phyloP scores from a whole-genome alignment of 1,140 invertebrate genomes.

The Thaumatotibia leucotreta region DNA sequence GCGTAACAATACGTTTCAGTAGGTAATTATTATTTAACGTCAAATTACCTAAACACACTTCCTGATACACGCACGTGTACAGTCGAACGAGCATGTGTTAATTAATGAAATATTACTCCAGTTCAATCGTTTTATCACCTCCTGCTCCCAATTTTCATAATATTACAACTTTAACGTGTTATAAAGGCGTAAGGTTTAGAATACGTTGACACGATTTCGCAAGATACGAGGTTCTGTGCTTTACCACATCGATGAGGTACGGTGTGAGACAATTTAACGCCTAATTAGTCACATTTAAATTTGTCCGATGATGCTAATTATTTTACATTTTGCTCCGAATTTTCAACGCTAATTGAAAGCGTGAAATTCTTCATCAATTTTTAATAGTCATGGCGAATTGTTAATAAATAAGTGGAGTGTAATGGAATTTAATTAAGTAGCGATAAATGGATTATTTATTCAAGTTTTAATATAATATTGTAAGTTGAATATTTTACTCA shows the following conservation, averaged over 20 bases:
- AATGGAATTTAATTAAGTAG: background rate
- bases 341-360: background rate
- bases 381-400: background rate
- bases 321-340: background rate
- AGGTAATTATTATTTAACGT: too few species aligned
- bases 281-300: slow-evolving; percentile 11
- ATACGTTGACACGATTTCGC: background rate
- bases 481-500: too few species aligned
- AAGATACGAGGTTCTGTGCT: background rate
- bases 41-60: background rate
- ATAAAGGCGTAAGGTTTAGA: background rate
- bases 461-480: too few species aligned
- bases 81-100: background rate
- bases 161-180: background rate
- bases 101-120: slow-evolving; percentile 3
- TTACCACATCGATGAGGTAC: background rate
- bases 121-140: background rate
- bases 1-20: too few species aligned
- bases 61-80: background rate
- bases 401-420: background rate
- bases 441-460: too few species aligned
- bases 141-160: background rate
- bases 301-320: slow-evolving; percentile 9
- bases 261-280: slow-evolving; percentile 10
- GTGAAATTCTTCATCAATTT: background rate